A percentile compares a stretch with the other conserved stretches of the same genome.
Conservation (phyloP, 2,113 vertebrate species). For the Sinocyclocheilus rhinocerous region DNA sequence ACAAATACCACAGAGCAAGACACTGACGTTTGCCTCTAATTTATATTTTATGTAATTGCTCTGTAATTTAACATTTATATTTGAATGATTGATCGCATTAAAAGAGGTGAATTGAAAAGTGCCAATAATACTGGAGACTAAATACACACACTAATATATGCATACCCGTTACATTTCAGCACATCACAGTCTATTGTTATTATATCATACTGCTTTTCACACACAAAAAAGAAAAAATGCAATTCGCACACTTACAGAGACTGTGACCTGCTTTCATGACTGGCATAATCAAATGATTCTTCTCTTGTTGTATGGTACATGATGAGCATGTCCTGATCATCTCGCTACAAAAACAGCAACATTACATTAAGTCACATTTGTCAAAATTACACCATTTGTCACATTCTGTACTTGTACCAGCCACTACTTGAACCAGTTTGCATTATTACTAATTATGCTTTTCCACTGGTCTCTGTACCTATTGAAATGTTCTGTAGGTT, state of each 20-base stretch:
- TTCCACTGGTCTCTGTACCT: conserved; percentile 26
- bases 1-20: conserved; percentile 48
- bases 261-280: neutral
- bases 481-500: conserved; percentile 17
- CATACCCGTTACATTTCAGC: neutral
- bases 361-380: conserved; percentile 15
- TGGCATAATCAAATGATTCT: neutral
- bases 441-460: neutral
- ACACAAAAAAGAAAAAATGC: neutral
- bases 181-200: neutral
- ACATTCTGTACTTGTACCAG: neutral
- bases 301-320: neutral
- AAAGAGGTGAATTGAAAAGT: conserved; percentile 19
- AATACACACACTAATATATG: conserved; percentile 9
- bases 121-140: neutral
- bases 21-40: conserved; percentile 45
- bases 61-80: conserved; percentile 60
- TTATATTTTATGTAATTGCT: conserved; percentile 55
- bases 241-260: neutral
- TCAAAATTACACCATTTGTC: conserved; percentile 14
- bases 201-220: neutral
- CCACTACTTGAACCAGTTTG: conserved; percentile 11
- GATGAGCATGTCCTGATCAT: neutral
- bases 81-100: conserved; percentile 52
- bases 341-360: neutral